Evolutionary conservation across 2,113 vertebrate species (phyloP), one percentile per base, ranked within the genome.

Genomic region (Sialia sialis): DNA sequence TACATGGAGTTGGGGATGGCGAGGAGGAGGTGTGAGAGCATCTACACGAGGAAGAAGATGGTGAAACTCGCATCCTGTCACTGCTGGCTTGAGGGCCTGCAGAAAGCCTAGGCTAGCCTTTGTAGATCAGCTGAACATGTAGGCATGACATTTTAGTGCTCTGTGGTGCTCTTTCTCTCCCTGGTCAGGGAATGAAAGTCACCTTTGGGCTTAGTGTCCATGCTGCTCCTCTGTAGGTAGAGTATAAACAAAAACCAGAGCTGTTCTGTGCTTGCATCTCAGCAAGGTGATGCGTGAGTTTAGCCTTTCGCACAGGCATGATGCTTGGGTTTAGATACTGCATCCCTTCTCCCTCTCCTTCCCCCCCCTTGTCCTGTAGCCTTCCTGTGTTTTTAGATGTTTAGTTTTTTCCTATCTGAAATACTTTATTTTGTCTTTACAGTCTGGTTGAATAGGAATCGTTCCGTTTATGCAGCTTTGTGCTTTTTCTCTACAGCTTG

Each of bases 381-480:
- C 20, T 1, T 16, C 2, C 15, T 0, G 2, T 84, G 56, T 88
- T 95, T 90, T 85, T 6, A 75, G 70, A 81, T 84, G 51, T 81
- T 82, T 69, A 54, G 13, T 4, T 78, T 89, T 88, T 89, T 84
- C 58, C 39, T 69, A 58, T 94, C 74, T 78, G 64, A 93, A 94
- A 89, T 94, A 83, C 90, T 95, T 93, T 97, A 96, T 92, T 97
- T 97, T 96, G 81, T 96, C 89, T 96, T 96, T 89, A 93, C 82
- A 93, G 74, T 89, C 90, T 95, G 95, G 77, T 84, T 97, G 95
- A 96, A 96, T 94, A 81, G 91, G 94, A 95, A 90, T 92, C 36
- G 1, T 91, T 93, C 85, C 86, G 48, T 96, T 91, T 94, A 82
- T 93, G 93, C 84, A 77, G 92, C 88, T 93, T 93, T 91, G 81